phyloP scores from a whole-genome alignment of 2,888 invertebrate species.

The Drosophila nigritarsus region DNA sequence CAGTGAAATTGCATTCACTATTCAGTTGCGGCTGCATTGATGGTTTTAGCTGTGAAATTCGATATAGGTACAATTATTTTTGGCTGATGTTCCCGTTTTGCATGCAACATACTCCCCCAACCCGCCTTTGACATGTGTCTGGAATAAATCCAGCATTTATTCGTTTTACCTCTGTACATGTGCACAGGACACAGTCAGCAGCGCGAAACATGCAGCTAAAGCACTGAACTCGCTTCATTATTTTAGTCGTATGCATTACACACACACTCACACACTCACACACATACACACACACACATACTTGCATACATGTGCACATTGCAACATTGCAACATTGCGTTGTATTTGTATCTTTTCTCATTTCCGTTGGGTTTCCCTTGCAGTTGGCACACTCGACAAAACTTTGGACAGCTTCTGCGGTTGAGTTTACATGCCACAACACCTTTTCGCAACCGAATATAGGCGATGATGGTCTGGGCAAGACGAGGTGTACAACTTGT shows the following conservation, averaged over 20 bases:
- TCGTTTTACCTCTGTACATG: slow-evolving; percentile 6
- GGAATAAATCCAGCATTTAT: slow-evolving; percentile 32
- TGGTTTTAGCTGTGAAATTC: slow-evolving; percentile 37
- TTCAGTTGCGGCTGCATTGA: slow-evolving; percentile 27
- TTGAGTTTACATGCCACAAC: slow-evolving; percentile 67
- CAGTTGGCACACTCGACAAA: slow-evolving; percentile 42
- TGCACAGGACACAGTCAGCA: not conserved
- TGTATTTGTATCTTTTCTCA: slow-evolving; percentile 62
- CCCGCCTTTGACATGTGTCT: slow-evolving; percentile 4
- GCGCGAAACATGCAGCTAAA: slow-evolving; percentile 9
- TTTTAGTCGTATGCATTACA: slow-evolving; percentile 44
- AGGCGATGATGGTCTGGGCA: slow-evolving; percentile 41
- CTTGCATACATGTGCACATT: slow-evolving; percentile 7
- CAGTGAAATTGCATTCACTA: not conserved
- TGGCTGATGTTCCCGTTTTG: slow-evolving; percentile 5
- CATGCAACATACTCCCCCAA: not conserved
- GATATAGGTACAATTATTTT: slow-evolving; percentile 55
- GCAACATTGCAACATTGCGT: slow-evolving; percentile 17
- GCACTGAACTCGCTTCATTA: slow-evolving; percentile 61
- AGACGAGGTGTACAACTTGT: slow-evolving; percentile 8
- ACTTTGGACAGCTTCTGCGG: slow-evolving; percentile 62
- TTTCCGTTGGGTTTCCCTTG: slow-evolving; percentile 61
- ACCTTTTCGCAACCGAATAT: slow-evolving; percentile 39
- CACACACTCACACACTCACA: slow-evolving; percentile 10
- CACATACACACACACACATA: slow-evolving; percentile 8